Conservation (phyloP, 1,140 invertebrate species). For the Episyrphus balteatus region DNA sequence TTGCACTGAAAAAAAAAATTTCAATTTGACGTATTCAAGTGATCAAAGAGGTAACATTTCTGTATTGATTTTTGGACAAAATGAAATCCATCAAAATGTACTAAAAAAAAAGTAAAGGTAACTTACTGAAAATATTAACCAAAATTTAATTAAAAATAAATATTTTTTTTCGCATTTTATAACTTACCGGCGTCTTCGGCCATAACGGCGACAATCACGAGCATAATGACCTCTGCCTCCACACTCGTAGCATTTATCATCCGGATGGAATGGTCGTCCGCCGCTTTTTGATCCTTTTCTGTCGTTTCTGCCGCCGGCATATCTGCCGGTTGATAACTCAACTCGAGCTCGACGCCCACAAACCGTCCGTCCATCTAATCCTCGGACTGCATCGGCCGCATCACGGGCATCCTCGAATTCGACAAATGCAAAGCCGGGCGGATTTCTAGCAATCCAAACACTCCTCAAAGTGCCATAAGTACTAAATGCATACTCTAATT, state of each 20-base stretch:
- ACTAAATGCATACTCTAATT: slow-evolving; percentile 86
- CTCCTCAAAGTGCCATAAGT: slow-evolving; percentile 89
- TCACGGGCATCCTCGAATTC: slow-evolving; percentile 86
- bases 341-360: slow-evolving; percentile 84
- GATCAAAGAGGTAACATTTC: too few species aligned
- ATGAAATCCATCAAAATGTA: too few species aligned
- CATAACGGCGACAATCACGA: slow-evolving; percentile 66
- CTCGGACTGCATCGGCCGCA: slow-evolving; percentile 80
- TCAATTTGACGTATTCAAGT: too few species aligned
- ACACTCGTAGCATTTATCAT: slow-evolving; percentile 80
- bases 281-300: slow-evolving; percentile 36
- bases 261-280: slow-evolving; percentile 56
- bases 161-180: slow-evolving; percentile 44
- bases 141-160: too few species aligned
- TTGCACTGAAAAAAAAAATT: too few species aligned
- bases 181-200: slow-evolving; percentile 36
- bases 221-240: slow-evolving; percentile 86
- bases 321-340: slow-evolving; percentile 80
- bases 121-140: too few species aligned
- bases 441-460: slow-evolving; percentile 91
- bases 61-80: too few species aligned
- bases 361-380: slow-evolving; percentile 62
- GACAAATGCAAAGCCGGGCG: slow-evolving; percentile 89
- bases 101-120: too few species aligned
- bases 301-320: slow-evolving; percentile 50